phyloP scores from a whole-genome alignment of 1,140 invertebrate species.

The Sminthurides bifidus region DNA sequence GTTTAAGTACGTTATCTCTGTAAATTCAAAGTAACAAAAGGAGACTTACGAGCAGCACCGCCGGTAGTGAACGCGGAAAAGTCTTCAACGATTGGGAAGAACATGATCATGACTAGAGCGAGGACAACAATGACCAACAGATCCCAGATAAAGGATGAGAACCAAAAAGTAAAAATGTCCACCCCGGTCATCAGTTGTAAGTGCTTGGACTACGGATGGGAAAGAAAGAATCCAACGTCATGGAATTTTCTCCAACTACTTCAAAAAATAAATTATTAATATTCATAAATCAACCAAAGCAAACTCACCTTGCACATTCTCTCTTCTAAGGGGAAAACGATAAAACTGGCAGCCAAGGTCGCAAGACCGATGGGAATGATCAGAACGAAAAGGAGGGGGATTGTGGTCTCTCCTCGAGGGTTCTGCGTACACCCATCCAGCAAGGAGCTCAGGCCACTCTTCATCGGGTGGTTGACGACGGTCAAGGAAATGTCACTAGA shows the following conservation, averaged over 20 bases:
- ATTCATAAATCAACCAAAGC: background rate
- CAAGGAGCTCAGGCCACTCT: slow-evolving; percentile 32
- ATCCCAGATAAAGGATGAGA: slow-evolving; percentile 58
- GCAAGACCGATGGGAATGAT: slow-evolving; percentile 36
- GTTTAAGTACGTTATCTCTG: too few relatives aligned
- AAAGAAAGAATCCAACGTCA: background rate
- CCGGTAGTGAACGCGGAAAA: slow-evolving; percentile 9
- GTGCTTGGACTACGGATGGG: slow-evolving; percentile 53
- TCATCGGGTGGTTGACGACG: slow-evolving; percentile 52
- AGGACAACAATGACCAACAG: slow-evolving; percentile 50
- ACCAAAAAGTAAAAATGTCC: slow-evolving; percentile 56
- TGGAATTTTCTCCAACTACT: slow-evolving; percentile 55
- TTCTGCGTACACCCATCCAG: slow-evolving; percentile 18
- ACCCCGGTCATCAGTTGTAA: slow-evolving; percentile 65
- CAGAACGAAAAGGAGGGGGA: slow-evolving; percentile 32
- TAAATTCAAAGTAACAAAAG: slow-evolving; percentile 3
- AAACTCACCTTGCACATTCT: slow-evolving; percentile 35
- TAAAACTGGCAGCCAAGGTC: slow-evolving; percentile 59
- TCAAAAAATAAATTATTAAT: slow-evolving; percentile 41
- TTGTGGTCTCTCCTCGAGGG: background rate
- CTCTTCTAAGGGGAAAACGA: slow-evolving; percentile 56
- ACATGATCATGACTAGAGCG: slow-evolving; percentile 33
- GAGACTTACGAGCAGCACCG: slow-evolving; percentile 31
- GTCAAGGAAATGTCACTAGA: slow-evolving; percentile 42
- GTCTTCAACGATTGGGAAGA: slow-evolving; percentile 22